Percentiles rank a stretch among this genome's conserved stretches.
These are phyloP conservation scores for Phalanger gymnotis DNA, from an alignment of 2,797 vertebrate species.

Conservation along the genomic window DNA sequence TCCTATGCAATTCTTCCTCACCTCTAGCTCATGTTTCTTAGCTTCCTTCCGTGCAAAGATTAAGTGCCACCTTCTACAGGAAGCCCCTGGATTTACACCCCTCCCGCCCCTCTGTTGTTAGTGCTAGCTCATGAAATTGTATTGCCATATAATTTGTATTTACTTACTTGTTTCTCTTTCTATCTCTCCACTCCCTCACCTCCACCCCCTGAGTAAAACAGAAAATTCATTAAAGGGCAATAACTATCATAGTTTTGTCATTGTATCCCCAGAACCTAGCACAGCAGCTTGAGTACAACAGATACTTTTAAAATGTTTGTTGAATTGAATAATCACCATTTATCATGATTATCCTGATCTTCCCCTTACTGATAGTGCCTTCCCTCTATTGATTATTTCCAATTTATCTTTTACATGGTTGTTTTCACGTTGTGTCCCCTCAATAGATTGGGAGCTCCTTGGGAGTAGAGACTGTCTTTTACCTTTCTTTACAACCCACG, in stretches of 20 bases:
- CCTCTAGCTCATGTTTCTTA: not conserved
- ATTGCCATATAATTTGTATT: not conserved
- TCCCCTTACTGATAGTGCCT: not conserved
- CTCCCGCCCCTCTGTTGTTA: not conserved
- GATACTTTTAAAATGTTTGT: conserved; percentile 23
- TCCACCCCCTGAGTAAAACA: not conserved
- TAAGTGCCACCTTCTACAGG: not conserved
- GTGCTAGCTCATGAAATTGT: not conserved
- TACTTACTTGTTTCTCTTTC: not conserved
- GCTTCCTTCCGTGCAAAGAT: not conserved
- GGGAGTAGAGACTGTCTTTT: not conserved
- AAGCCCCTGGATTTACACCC: not conserved
- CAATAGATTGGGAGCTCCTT: not conserved
- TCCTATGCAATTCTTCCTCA: not conserved
- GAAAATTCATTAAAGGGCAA: conserved; percentile 4
- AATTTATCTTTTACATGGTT: not conserved
- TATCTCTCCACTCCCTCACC: not conserved
- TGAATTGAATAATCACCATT: not conserved
- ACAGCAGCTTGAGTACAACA: not conserved
- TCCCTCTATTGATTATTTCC: not conserved
- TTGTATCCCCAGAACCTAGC: not conserved
- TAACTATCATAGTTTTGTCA: not conserved
- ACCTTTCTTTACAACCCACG: not conserved
- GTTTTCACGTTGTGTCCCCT: not conserved
- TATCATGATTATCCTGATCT: not conserved